A percentile compares a stretch with the other conserved stretches of the same genome.
phyloP scores from a whole-genome alignment of 2,888 invertebrate species.

The Callosobruchus maculatus region DNA sequence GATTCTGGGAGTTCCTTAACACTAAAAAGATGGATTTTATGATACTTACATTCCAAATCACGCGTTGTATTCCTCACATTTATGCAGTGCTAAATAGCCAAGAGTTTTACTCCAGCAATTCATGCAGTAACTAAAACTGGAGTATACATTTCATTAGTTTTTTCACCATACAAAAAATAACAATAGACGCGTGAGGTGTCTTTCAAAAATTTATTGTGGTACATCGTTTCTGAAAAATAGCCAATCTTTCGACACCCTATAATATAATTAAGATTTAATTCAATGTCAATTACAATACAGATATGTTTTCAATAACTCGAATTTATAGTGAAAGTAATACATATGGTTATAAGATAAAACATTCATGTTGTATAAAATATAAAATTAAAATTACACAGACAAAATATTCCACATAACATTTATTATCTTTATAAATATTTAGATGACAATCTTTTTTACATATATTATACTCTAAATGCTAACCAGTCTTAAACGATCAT shows the following conservation, averaged over 20 bases:
- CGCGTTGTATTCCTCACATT: not conserved
- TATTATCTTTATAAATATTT: not conserved
- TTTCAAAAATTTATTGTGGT: not conserved
- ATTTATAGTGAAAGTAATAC: not conserved
- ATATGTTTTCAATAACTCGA: not conserved
- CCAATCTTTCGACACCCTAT: not conserved
- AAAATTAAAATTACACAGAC: not conserved
- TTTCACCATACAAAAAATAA: no score
- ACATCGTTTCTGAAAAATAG: not conserved
- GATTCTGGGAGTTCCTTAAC: not conserved
- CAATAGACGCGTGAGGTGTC: not conserved
- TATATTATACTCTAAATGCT: conserved; percentile 29
- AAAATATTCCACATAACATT: not conserved
- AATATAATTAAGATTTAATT: not conserved
- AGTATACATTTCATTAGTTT: no score
- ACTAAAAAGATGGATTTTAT: not conserved
- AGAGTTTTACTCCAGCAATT: not conserved
- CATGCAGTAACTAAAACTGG: no score
- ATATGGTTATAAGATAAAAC: not conserved
- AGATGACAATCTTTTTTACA: conserved; percentile 5
- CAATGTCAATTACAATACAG: not conserved
- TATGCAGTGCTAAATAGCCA: not conserved
- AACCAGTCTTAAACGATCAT: conserved; percentile 50
- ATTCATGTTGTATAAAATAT: not conserved
- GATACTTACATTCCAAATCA: not conserved